Evolutionary conservation across 1,140 invertebrate genomes (phyloP).

Genomic region (Drosophila mauritiana): DNA sequence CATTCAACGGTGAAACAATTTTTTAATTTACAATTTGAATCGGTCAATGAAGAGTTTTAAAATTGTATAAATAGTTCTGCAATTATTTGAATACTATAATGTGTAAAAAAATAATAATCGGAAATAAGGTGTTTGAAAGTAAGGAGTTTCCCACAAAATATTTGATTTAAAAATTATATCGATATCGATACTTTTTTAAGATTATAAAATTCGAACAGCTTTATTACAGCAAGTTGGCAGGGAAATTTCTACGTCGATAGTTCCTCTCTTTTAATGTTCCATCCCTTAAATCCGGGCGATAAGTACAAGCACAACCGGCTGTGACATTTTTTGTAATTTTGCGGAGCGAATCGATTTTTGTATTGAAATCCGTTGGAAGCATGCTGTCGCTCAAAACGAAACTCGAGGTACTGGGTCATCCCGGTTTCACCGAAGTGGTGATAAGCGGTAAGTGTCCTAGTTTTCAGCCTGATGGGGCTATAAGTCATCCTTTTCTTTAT

Average conservation of each 20-base stretch:
- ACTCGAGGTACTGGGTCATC: constrained; percentile 88
- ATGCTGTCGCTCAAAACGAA: constrained; percentile 58
- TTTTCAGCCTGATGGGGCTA: not conserved
- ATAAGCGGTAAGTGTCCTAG: constrained; percentile 38
- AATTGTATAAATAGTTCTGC: no score
- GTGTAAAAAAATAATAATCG: no score
- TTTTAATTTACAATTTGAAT: no score
- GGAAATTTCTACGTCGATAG: not conserved
- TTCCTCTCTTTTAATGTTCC: not conserved
- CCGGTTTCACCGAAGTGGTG: constrained; percentile 85
- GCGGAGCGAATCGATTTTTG: constrained; percentile 2
- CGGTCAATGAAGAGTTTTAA: no score
- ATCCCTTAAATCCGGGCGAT: not conserved
- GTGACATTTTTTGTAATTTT: not conserved
- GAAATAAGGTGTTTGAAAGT: no score
- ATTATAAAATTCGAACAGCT: not conserved
- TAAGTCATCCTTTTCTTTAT: constrained; percentile 16
- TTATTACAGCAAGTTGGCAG: not conserved
- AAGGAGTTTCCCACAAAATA: no score
- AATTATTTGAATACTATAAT: no score
- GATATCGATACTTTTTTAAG: not conserved
- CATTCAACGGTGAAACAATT: no score
- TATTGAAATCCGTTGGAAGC: constrained; percentile 15
- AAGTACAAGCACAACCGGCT: constrained; percentile 15
- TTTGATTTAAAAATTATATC: no score